Evolutionary conservation across 1,140 invertebrate genomes (phyloP).

Genomic region (Hycleus cichorii): DNA sequence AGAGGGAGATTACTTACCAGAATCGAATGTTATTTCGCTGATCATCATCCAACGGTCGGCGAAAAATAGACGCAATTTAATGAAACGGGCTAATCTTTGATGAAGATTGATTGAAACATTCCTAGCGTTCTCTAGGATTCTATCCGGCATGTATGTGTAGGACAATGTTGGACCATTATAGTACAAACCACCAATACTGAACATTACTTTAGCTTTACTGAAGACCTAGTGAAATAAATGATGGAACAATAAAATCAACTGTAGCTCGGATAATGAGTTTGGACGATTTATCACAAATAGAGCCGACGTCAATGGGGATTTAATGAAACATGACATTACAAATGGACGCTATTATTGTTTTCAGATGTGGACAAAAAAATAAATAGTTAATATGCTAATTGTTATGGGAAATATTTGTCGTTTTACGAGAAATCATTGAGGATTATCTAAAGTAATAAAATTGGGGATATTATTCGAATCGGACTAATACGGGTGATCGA

Average conservation of each 20-base stretch:
- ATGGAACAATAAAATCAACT: constrained; percentile 13
- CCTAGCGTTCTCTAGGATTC: constrained; percentile 60
- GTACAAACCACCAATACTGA: constrained; percentile 57
- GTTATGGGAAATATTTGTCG: no score
- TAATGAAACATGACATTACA: no score
- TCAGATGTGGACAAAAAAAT: no score
- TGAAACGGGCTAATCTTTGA: constrained; percentile 53
- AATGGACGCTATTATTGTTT: no score
- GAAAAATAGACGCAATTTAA: constrained; percentile 68
- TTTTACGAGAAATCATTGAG: no score
- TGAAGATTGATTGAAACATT: constrained; percentile 65
- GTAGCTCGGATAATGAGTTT: no score
- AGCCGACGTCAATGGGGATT: neutral
- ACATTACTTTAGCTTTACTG: constrained; percentile 58
- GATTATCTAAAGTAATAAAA: no score
- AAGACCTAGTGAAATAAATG: constrained; percentile 52
- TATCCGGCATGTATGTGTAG: constrained; percentile 66
- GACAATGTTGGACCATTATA: constrained; percentile 54
- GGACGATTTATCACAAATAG: no score
- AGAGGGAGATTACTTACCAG: constrained; percentile 43
- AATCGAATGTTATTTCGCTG: constrained; percentile 65
- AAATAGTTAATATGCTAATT: no score
- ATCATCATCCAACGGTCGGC: constrained; percentile 71
- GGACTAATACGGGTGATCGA: no score
- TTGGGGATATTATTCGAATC: no score